These are phyloP conservation scores for Diceros bicornis DNA, from an alignment of 2,797 vertebrate genomes.

Conservation along the genomic window DNA sequence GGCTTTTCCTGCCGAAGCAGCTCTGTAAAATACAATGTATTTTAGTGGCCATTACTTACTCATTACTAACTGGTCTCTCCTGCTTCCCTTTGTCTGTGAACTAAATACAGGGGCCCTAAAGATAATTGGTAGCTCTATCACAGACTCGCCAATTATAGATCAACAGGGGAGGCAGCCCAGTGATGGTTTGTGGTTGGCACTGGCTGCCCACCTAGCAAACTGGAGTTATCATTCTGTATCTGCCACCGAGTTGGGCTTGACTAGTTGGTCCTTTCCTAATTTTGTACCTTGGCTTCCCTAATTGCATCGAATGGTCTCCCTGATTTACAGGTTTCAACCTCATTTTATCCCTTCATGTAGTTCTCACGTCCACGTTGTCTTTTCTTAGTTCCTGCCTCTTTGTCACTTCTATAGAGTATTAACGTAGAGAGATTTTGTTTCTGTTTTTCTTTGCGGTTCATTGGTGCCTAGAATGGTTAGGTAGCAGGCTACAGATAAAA, in stretches of 20 bases:
- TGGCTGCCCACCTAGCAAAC: slow-evolving; percentile 61
- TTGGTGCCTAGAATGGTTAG: not conserved
- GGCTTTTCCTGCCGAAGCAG: slow-evolving; percentile 74
- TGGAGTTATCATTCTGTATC: not conserved
- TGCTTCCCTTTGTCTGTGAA: slow-evolving; percentile 80
- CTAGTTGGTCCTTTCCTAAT: not conserved
- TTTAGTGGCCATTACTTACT: slow-evolving; percentile 77
- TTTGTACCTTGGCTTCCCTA: not conserved
- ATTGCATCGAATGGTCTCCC: not conserved
- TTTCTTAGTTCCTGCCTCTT: not conserved
- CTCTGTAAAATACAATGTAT: slow-evolving; percentile 71
- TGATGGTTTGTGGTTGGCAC: slow-evolving; percentile 66
- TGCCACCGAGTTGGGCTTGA: not conserved
- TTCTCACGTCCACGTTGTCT: not conserved
- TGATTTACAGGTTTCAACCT: not conserved
- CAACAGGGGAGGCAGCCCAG: slow-evolving; percentile 60
- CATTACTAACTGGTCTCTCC: slow-evolving; percentile 78
- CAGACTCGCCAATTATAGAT: slow-evolving; percentile 70
- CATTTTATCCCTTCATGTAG: not conserved
- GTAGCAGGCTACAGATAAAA: not conserved
- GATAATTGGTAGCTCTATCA: slow-evolving; percentile 71
- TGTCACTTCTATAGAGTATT: not conserved
- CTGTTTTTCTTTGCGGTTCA: not conserved
- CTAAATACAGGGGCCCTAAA: slow-evolving; percentile 72
- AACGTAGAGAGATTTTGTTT: not conserved